Evolutionary conservation across 2,797 vertebrate genomes (phyloP).

Genomic region (Aplochiton taeniatus): DNA sequence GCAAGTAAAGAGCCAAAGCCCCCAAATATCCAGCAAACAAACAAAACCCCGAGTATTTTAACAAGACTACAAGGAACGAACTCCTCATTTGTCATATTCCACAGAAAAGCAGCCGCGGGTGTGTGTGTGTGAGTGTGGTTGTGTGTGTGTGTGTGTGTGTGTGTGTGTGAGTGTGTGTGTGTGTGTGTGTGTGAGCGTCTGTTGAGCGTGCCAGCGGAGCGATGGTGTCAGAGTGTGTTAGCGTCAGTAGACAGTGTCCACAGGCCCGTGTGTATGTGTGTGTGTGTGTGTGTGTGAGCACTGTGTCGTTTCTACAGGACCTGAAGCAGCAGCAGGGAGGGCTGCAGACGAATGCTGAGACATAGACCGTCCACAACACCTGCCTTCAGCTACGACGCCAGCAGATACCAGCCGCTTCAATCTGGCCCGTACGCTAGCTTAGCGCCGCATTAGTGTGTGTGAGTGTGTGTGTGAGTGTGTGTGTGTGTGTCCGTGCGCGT

Average conservation of each 20-base stretch:
- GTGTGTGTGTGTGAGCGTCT: background rate
- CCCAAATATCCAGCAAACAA: too few relatives aligned
- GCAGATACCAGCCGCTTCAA: background rate
- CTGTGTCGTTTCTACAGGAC: background rate
- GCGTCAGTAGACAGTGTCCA: slow-evolving; percentile 36
- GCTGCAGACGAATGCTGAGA: too few relatives aligned
- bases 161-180: background rate
- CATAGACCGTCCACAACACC: background rate
- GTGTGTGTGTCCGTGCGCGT: background rate
- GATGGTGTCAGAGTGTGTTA: slow-evolving; percentile 48
- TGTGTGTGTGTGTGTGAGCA: background rate
- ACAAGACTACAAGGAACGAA: background rate
- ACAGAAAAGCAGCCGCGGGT: background rate
- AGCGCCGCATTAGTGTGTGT: too few relatives aligned
- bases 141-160: slow-evolving; percentile 18
- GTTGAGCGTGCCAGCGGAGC: slow-evolving; percentile 31
- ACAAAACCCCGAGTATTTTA: slow-evolving; percentile 40
- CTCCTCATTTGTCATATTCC: too few relatives aligned
- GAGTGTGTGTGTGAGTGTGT: background rate
- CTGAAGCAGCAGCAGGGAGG: background rate
- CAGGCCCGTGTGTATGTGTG: background rate
- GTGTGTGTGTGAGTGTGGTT: slow-evolving; percentile 13
- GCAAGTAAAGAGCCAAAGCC: too few relatives aligned
- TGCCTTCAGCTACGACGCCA: too few relatives aligned
- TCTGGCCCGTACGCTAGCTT: too few relatives aligned